A percentile compares a stretch with the other conserved stretches of the same genome.
phyloP scores from a whole-genome alignment of 1,140 invertebrate genomes.

The Harpegnathos saltator region DNA sequence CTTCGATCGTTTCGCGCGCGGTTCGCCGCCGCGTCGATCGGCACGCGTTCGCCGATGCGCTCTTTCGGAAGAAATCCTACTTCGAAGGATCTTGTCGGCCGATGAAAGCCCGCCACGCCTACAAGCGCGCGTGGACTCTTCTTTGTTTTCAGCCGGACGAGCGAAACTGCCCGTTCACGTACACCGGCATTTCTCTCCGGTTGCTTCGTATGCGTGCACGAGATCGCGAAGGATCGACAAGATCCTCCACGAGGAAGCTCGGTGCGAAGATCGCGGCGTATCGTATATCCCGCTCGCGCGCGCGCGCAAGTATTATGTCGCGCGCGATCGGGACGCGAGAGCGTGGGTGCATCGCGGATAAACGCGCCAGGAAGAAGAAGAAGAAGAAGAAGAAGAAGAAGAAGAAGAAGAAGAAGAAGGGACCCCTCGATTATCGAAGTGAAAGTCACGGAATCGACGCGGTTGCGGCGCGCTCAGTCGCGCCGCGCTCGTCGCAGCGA shows the following conservation, averaged over 20 bases:
- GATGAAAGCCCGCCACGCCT: no score
- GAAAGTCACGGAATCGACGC: slow-evolving; percentile 65
- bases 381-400: no score
- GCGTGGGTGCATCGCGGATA: slow-evolving; percentile 66
- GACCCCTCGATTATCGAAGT: slow-evolving; percentile 64
- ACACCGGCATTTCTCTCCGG: no score
- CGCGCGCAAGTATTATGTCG: slow-evolving; percentile 25
- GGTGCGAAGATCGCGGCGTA: background rate
- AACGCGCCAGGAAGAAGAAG: slow-evolving; percentile 58
- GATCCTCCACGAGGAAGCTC: slow-evolving; percentile 6
- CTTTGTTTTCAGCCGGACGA: no score
- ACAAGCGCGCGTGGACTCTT: no score
- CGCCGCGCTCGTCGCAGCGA: slow-evolving; percentile 15
- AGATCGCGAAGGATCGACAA: no score
- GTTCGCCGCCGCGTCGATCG: background rate
- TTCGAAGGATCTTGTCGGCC: no score
- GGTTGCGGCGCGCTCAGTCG: slow-evolving; percentile 52
- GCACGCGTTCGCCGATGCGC: no score
- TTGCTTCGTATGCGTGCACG: background rate
- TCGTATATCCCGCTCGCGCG: background rate
- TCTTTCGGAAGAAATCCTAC: no score
- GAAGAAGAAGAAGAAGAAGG: no score
- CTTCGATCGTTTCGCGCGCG: background rate
- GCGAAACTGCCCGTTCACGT: no score
- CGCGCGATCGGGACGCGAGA: slow-evolving; percentile 62